These are phyloP conservation scores for Venustaconcha ellipsiformis DNA, from an alignment of 1,140 invertebrate species.

Conservation along the genomic window DNA sequence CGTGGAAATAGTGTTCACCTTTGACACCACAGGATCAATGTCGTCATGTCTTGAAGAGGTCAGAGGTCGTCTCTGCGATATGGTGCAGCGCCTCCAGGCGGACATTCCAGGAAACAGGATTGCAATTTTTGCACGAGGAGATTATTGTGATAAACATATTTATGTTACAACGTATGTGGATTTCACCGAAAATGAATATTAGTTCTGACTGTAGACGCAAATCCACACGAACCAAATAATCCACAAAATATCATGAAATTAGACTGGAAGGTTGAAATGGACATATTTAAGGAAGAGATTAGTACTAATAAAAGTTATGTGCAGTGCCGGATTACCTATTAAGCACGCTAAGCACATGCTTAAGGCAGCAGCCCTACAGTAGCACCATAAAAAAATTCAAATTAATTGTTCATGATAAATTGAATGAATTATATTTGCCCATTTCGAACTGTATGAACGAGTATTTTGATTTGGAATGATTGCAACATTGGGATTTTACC, in stretches of 20 bases:
- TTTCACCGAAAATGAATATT: constrained; percentile 42
- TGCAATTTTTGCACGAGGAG: constrained; percentile 49
- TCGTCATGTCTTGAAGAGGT: constrained; percentile 49
- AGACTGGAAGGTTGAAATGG: constrained; percentile 49
- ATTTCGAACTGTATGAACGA: too few relatives aligned
- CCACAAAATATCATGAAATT: constrained; percentile 40
- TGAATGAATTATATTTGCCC: too few relatives aligned
- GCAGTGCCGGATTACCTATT: too few relatives aligned
- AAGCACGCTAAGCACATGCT: too few relatives aligned
- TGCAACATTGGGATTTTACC: too few relatives aligned
- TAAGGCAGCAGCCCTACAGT: too few relatives aligned
- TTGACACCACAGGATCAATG: constrained; percentile 67
- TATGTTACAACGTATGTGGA: constrained; percentile 55
- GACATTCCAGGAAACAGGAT: constrained; percentile 47
- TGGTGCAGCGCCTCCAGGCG: constrained; percentile 43
- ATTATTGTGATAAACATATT: constrained; percentile 47
- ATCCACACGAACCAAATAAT: constrained; percentile 46
- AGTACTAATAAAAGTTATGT: neutral
- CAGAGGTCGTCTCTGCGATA: constrained; percentile 53
- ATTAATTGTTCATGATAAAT: too few relatives aligned
- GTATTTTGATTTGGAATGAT: too few relatives aligned
- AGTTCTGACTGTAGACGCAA: constrained; percentile 55
- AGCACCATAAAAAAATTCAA: too few relatives aligned
- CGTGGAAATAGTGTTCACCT: constrained; percentile 64
- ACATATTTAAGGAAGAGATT: constrained; percentile 33